Evolutionary conservation across 2,113 vertebrate genomes (phyloP), one percentile per base, ranked within the genome.

Genomic region (Rhea pennata): DNA sequence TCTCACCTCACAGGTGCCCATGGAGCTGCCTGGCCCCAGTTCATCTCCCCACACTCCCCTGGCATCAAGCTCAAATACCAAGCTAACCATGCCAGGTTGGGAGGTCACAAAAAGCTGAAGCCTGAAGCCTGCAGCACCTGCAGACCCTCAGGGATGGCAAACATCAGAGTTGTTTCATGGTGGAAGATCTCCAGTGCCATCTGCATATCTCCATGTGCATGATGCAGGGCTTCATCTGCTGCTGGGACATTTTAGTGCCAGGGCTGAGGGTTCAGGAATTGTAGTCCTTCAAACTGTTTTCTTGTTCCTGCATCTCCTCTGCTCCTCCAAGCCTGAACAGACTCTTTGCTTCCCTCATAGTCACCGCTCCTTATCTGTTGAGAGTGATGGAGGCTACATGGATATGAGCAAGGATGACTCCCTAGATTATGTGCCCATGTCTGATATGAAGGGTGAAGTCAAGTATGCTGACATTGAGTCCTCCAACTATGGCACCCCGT

Each of bases 341-440:
- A 9, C 54, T 77, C 79, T 79, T 88, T 5, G 0, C 54, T 85
- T 56, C 8, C n/a, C 27, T 53, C 72, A 3, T 96, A 99, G 99
- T 86, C 99, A 98, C 13, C 96, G 98, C 94, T 99, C 98, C 23
- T 96, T 99, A 24, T 98, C 98, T n/a, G 98, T 98, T 1, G 99
- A 99, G 97, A 99, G 98, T 0, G 99, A 99, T 0, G 99, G 99
- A 1, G 99, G 99, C 50, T 99, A 99, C 97, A 99, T 99, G 99
- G 99, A 99, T 97, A 99, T 99, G 99, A 99, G 98, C 90, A 99
- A 99, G 97, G 99, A 99, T 0, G 99, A 99, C 76, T 98, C 98
- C 7, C 95, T 98, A 65, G 96, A 99, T 97, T 99, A 99, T 2
- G 98, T 99, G 62, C 98, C 99, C 82, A 99, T 99, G 99, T 98